These are phyloP conservation scores for Catostomus latipinnis DNA, from an alignment of 2,797 vertebrate genomes.

Conservation along the genomic window DNA sequence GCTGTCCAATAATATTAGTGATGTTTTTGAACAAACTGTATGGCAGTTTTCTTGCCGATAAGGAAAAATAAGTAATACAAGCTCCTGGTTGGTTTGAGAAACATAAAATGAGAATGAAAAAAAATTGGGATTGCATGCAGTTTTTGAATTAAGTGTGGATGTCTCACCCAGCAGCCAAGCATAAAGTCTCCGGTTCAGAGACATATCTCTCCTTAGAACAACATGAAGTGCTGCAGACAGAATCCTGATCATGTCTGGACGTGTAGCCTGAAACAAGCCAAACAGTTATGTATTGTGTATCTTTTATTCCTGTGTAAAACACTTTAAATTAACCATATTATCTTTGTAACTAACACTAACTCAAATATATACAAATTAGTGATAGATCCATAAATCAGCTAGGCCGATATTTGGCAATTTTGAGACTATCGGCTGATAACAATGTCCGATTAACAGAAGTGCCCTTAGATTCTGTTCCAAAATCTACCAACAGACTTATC, in stretches of 20 bases:
- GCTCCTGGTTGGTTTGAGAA: no score
- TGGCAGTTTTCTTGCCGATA: no score
- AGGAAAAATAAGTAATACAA: no score
- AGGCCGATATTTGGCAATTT: no score
- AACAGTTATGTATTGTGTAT: not conserved
- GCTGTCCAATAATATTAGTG: no score
- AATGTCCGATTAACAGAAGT: no score
- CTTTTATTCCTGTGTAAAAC: not conserved
- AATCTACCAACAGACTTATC: no score
- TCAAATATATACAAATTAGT: not conserved
- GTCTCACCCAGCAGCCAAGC: slow-evolving; percentile 95
- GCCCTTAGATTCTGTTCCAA: no score
- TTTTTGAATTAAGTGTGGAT: not conserved
- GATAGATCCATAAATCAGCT: no score
- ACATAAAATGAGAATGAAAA: no score
- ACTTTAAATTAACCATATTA: not conserved
- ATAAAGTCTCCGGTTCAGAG: slow-evolving; percentile 96
- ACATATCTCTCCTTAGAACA: slow-evolving; percentile 98
- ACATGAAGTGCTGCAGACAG: slow-evolving; percentile 96
- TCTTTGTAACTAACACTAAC: not conserved
- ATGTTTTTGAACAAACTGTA: no score
- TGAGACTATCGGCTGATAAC: no score
- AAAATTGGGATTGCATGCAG: not conserved
- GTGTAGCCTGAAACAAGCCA: slow-evolving; percentile 83
- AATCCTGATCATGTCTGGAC: slow-evolving; percentile 96